phyloP scores from a whole-genome alignment of 1,140 invertebrate species.

The Mylabris phalerata region DNA sequence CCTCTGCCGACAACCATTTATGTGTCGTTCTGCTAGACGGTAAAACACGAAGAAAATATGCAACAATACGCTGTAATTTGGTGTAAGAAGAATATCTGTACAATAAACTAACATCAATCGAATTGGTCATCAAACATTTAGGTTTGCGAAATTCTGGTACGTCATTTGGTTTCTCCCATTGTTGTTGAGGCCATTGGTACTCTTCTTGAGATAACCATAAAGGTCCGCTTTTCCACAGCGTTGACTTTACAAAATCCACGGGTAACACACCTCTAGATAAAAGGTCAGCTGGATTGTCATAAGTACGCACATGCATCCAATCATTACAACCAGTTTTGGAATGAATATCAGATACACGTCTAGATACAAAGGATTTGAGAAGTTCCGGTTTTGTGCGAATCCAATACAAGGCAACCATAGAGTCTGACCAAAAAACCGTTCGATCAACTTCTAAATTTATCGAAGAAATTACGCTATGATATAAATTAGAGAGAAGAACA shows the following conservation, averaged over 20 bases:
- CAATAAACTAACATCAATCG: not conserved
- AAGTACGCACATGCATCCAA: constrained; percentile 33
- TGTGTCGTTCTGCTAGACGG: not conserved
- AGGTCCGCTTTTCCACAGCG: constrained; percentile 37
- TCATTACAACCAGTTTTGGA: constrained; percentile 8
- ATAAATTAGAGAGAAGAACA: not conserved
- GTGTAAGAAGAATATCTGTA: constrained; percentile 11
- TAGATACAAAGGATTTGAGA: constrained; percentile 38
- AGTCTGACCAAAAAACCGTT: constrained; percentile 30
- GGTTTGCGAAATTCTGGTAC: not conserved
- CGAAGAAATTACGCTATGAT: not conserved
- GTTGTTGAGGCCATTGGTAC: not conserved
- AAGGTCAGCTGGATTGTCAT: constrained; percentile 37
- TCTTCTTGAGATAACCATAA: constrained; percentile 2
- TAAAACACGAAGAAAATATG: not conserved
- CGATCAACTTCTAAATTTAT: not conserved
- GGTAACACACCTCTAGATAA: constrained; percentile 31
- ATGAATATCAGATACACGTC: constrained; percentile 39
- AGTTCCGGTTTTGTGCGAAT: constrained; percentile 20
- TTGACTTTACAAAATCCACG: constrained; percentile 18
- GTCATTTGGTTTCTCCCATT: not conserved
- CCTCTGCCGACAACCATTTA: constrained; percentile 2
- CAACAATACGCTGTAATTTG: constrained; percentile 3
- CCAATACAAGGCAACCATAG: constrained; percentile 37
- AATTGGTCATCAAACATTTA: not conserved